Evolutionary conservation across 1,140 invertebrate genomes (phyloP).

Genomic region (Forficula auricularia): DNA sequence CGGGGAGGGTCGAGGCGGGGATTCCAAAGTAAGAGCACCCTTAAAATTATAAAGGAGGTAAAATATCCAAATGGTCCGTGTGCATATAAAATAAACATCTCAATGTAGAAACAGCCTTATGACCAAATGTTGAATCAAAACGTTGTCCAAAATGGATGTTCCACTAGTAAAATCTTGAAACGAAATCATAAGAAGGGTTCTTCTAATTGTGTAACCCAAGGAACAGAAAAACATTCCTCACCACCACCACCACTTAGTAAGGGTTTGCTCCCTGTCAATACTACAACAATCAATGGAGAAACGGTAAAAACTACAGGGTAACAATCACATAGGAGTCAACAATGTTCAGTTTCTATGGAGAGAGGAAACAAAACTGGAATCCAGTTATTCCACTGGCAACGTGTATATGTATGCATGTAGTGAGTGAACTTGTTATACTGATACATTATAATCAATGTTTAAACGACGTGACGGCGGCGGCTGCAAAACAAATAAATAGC

Average conservation of each 20-base stretch:
- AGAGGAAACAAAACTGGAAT: slow-evolving; percentile 12
- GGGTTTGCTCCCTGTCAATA: slow-evolving; percentile 14
- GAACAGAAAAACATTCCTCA: slow-evolving; percentile 14
- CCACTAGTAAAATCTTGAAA: too few species aligned
- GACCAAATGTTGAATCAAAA: too few species aligned
- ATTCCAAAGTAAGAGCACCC: slow-evolving; percentile 12
- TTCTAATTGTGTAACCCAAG: too few species aligned
- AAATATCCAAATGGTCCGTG: slow-evolving; percentile 8
- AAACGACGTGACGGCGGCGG: too few species aligned
- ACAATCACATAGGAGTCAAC: slow-evolving; percentile 19
- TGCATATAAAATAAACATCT: slow-evolving; percentile 4
- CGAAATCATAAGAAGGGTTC: too few species aligned
- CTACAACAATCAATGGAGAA: slow-evolving; percentile 21
- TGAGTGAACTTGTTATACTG: too few species aligned
- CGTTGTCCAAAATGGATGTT: too few species aligned
- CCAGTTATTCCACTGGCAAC: slow-evolving; percentile 12
- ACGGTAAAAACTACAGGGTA: slow-evolving; percentile 19
- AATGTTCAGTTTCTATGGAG: slow-evolving; percentile 14
- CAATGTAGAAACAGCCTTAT: too few species aligned
- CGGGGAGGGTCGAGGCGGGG: slow-evolving; percentile 2
- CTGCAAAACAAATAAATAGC: slow-evolving; percentile 1
- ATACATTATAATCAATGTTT: too few species aligned
- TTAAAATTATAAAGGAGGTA: slow-evolving; percentile 6
- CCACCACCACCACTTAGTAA: slow-evolving; percentile 12
- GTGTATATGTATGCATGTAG: slow-evolving; percentile 1